Evolutionary conservation across 1,140 invertebrate genomes (phyloP).

Genomic region (Cryptotermes secundus): DNA sequence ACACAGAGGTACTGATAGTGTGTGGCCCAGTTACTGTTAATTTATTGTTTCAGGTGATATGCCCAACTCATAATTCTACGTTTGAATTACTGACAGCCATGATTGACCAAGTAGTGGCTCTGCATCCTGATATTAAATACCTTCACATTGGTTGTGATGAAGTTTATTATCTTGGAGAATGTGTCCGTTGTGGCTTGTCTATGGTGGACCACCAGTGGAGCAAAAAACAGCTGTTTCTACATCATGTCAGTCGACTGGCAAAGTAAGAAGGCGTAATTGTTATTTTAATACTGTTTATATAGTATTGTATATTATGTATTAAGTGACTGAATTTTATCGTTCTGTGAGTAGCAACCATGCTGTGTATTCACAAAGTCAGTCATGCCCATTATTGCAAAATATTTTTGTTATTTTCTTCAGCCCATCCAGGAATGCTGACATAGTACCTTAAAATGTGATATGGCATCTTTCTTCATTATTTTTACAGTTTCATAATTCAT

Average conservation of each 20-base stretch:
- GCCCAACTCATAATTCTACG: conserved; percentile 52
- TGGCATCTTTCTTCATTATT: no score
- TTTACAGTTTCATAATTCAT: background rate
- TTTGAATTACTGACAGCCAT: conserved; percentile 54
- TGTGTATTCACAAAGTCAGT: no score
- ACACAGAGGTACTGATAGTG: no score
- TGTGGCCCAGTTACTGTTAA: no score
- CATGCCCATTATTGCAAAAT: no score
- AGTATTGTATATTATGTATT: background rate
- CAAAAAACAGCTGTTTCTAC: conserved; percentile 51
- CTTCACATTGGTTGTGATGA: conserved; percentile 48
- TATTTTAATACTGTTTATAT: background rate
- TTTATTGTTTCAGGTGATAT: conserved; percentile 43
- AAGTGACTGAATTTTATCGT: no score
- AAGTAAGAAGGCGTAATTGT: conserved; percentile 41
- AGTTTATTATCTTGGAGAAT: conserved; percentile 51
- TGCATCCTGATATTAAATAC: conserved; percentile 44
- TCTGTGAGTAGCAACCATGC: no score
- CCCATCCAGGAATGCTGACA: no score
- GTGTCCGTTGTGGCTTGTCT: conserved; percentile 46
- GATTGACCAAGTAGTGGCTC: conserved; percentile 49
- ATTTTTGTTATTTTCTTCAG: no score
- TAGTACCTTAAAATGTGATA: no score
- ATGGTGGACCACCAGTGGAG: conserved; percentile 47
- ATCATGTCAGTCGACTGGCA: conserved; percentile 51